Evolutionary conservation across 2,113 vertebrate genomes (phyloP), one percentile per base, ranked within the genome.

Genomic region (Apeltes quadracus): DNA sequence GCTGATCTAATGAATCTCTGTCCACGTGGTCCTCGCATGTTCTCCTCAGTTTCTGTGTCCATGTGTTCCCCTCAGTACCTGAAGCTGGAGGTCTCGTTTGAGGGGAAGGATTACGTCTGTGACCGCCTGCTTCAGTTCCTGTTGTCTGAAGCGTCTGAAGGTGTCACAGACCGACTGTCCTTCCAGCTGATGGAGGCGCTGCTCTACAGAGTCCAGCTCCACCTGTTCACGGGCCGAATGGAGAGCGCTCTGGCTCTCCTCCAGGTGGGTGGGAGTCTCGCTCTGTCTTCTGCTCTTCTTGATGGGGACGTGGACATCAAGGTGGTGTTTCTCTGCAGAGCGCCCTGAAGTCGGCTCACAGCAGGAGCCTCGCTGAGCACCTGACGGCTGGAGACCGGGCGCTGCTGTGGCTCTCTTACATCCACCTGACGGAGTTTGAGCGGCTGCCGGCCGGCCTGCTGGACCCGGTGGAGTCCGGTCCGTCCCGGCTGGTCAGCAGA

Each of bases 71-170:
- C 20, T 15, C 72, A 99, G 98, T 99, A 97, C 71, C 70, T 99
- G 79, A 94, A 89, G 78, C 85, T 98, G 81, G 97, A 99, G 91
- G 94, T 87, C 78, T 95, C 96, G 0, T 98, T 96, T 75, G 96
- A 99, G 85, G 97, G 96, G 62, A 98, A 98, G 78, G 97, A 99
- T 90, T 95, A 93, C 0, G 95, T 99, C 0, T 97, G 96, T 62
- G 92, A 92, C 1, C 95, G 96, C 29, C 94, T 97, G 84, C 87
- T 97, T 15, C 93, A 94, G 41, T 97, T 95, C 72, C 91, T 99
- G 3, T 82, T 94, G 75, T 83, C 11, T 0, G 68, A 86, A 39
- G 69, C 90, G 11, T 85, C 79, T 5, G 44, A 18, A 20, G 89
- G 77, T 12, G 77, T 86, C 43, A 83, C 92, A 0, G 94, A 94